Evolutionary conservation across 1,140 invertebrate genomes (phyloP), one percentile per base, ranked within the genome.

Genomic region (Drosophila sp.): DNA sequence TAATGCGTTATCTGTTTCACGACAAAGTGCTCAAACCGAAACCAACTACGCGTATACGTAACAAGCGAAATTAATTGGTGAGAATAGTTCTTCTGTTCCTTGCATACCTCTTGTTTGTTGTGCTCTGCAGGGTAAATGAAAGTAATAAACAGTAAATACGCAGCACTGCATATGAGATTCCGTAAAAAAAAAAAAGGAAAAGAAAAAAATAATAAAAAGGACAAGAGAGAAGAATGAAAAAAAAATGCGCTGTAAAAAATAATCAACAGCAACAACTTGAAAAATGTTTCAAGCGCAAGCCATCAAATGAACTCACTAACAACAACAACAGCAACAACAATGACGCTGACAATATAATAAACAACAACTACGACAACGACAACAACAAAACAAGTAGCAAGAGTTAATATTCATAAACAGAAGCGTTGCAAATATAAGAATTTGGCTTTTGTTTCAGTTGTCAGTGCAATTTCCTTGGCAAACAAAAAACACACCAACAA

Each of bases 221-320:
- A n/a, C 7, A 9, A 14, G n/a, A 50, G n/a, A 14, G 25, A 6
- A 32, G 18, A 46, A 46, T 11, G 11, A 36, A 36, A 9, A 11
- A 36, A 34, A 43, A 40, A 41, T 40, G 25, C 46, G 59, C 46
- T 51, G 46, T 51, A 41, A 51, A 62, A 51, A 18, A 51, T 51
- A 62, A 62, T 62, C 59, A 62, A 51, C 43, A 53, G 50, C 50
- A 50, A 38, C 58, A 16, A 43, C 43, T 59, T 34, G 29, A 59
- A 59, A 48, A 62, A 27, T 48, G 43, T 45, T 61, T 34, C 58
- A 61, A 61, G 58, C 58, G 43, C 56, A 45, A 32, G 3, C 40
- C 36, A 40, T 46, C 41, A 59, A 46, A 58, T 43, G 40, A 58
- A 58, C 54, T 58, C 13, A 18, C 36, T 14, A 21, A n/a, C 34